These are phyloP conservation scores for Hemiscyllium ocellatum DNA, from an alignment of 2,113 vertebrate genomes.

Conservation along the genomic window DNA sequence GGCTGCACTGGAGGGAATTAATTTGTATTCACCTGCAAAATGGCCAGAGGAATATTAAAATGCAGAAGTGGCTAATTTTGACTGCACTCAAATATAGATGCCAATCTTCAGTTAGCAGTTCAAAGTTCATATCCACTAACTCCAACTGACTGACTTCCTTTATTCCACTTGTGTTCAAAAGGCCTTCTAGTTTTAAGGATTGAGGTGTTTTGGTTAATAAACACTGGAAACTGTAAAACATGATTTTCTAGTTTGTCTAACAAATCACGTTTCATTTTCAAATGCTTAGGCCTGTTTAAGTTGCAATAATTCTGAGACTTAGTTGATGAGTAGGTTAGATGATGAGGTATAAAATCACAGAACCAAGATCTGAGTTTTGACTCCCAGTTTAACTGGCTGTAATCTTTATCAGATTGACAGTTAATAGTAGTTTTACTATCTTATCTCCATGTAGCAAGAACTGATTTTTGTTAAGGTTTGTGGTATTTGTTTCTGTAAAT, in stretches of 20 bases:
- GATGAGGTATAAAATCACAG: neutral
- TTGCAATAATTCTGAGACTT: neutral
- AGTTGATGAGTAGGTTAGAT: neutral
- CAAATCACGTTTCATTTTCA: neutral
- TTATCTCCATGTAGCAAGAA: neutral
- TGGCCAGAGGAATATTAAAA: constrained; percentile 33
- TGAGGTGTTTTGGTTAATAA: neutral
- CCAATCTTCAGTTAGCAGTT: neutral
- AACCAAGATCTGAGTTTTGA: neutral
- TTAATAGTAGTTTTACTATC: neutral
- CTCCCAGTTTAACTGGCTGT: neutral
- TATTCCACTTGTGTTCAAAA: neutral
- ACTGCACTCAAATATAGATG: constrained; percentile 17
- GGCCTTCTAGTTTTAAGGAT: neutral
- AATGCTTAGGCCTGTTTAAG: neutral
- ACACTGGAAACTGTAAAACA: neutral
- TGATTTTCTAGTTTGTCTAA: neutral
- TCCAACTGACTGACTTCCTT: neutral
- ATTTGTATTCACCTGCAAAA: constrained; percentile 24
- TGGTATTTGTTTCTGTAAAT: neutral
- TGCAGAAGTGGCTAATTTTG: constrained; percentile 18
- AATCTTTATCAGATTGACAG: neutral
- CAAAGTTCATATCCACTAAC: neutral
- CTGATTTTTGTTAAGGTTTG: neutral
- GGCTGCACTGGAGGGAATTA: constrained; percentile 16